A percentile compares a stretch with the other conserved stretches of the same genome.
Evolutionary conservation across 2,888 invertebrate genomes (phyloP).

Genomic region (Cerceris ruficornis): DNA sequence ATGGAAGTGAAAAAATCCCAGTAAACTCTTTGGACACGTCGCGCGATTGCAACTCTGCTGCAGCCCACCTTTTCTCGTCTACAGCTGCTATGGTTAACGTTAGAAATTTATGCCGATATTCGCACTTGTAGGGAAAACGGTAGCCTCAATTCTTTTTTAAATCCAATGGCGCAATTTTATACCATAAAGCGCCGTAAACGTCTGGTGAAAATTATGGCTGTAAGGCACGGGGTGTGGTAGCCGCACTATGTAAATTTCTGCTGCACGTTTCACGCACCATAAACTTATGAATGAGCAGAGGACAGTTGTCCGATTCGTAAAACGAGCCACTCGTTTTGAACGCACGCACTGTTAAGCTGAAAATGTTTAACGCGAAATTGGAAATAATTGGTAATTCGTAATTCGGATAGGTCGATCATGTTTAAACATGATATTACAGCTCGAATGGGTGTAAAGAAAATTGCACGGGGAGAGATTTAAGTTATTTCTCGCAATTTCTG

Average conservation of each 20-base stretch:
- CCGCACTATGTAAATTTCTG: constrained; percentile 50
- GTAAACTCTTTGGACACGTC: not conserved
- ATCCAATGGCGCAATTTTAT: constrained; percentile 18
- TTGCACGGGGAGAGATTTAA: no score
- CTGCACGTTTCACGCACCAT: constrained; percentile 59
- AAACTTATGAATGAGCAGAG: constrained; percentile 58
- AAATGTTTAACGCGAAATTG: no score
- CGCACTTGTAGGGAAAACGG: not conserved
- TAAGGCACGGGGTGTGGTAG: constrained; percentile 33
- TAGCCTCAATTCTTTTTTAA: constrained; percentile 1
- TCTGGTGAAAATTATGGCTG: constrained; percentile 45
- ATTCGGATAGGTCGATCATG: no score
- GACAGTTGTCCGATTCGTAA: constrained; percentile 38
- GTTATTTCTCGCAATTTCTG: no score
- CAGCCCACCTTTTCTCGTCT: no score
- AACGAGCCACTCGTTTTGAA: constrained; percentile 5
- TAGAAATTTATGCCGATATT: not conserved
- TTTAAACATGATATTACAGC: no score
- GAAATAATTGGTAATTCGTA: no score
- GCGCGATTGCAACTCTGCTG: no score
- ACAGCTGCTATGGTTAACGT: no score
- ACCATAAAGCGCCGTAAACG: constrained; percentile 38
- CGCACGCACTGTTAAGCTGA: not conserved
- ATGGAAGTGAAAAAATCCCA: not conserved
- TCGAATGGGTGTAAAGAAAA: no score